Evolutionary conservation across 2,888 invertebrate species (phyloP), one percentile per base, ranked within the genome.

Genomic region (Euclidia mi): DNA sequence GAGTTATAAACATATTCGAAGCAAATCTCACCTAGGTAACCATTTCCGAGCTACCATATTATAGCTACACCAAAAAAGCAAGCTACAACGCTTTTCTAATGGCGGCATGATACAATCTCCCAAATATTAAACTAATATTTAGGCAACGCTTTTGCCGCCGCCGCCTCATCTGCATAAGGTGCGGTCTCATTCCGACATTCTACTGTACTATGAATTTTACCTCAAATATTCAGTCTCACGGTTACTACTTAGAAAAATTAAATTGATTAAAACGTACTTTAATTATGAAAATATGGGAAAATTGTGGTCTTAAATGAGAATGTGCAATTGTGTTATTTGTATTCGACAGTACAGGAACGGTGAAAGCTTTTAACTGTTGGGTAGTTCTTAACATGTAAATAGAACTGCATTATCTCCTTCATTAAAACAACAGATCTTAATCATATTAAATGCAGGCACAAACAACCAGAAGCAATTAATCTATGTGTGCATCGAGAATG

Each of bases 121-220:
- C 83, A 91, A 92, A 92, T 91, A 94, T 93, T 93, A 94, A 94
- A 94, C 94, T 94, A 93, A 94, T 94, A 94, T 94, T 94, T 94
- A 94, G 94, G 94, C 92, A 94, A 93, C 90, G 92, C 94, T 94
- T 94, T 94, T 92, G 89, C 84, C 79, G 80, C 78, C 79, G 92
- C 94, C 93, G 94, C 92, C 88, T 93, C 90, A 94, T 94, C 93
- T 92, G 88, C 92, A 94, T 94, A 91, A 91, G 90, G 91, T 82
- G 85, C 84, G 86, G 82, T 89, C 84, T 79, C 84, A 61, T 72
- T 76, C 69, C 63, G 73, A 56, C 63, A 55, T 48, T 49, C 38
- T 49, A 56, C 43, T 50, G 37, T 43, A 64, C 53, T 56, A 53
- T 18, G 40, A 45, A 34, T 50, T 71, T 68, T 52, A 53, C 56